Base-by-base conservation (phyloP, 2,797 vertebrate species). In the Galago senegalensis region DNA sequence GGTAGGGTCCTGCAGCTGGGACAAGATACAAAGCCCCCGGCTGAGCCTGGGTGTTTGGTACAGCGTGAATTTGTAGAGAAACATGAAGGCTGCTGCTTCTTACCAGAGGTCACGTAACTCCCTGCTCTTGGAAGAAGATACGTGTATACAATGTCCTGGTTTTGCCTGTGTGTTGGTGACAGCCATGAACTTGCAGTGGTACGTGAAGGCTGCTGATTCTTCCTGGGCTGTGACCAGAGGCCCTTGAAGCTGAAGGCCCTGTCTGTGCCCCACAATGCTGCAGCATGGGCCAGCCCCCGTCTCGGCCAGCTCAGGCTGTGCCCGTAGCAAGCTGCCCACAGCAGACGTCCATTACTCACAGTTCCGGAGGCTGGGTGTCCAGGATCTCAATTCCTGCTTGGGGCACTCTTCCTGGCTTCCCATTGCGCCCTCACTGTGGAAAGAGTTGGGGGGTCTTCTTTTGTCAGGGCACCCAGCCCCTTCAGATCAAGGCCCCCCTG, bases 201-300 rank as follows among this genome's bases (percentile, higher is more conserved):
- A 34, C 7, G 0, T 6, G 53, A 72, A 43, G 58, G 37, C 93
- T 4, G 1, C 29, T 18, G 73, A 53, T 27, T 17, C 75, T 25
- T 56, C 18, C 4, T 0, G 3, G n/a, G 40, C 34, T 20, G 14
- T 73, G 27, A 1, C 0, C 0, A 18, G 49, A 82, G 69, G 9
- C 16, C 37, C 25, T 27, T 7, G 7, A 75, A 31, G 5, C 13
- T 5, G 11, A 27, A 43, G n/a, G 29, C 23, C 13, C 34, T 34
- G 37, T n/a, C 67, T 25, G 27, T 16, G 9, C 37, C 18, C 14
- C 20, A 34, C 17, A 43, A 49, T 7, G 29, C 81, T 25, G 40
- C 13, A 49, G 40, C 21, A n/a, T 46, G 5, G 16, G 56, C 56
- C 37, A 13, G 10, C 7, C 58, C 85, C 34, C 4, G 2, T 72